Conservation (phyloP, 2,113 vertebrate genomes). For the Centrocercus urophasianus region DNA sequence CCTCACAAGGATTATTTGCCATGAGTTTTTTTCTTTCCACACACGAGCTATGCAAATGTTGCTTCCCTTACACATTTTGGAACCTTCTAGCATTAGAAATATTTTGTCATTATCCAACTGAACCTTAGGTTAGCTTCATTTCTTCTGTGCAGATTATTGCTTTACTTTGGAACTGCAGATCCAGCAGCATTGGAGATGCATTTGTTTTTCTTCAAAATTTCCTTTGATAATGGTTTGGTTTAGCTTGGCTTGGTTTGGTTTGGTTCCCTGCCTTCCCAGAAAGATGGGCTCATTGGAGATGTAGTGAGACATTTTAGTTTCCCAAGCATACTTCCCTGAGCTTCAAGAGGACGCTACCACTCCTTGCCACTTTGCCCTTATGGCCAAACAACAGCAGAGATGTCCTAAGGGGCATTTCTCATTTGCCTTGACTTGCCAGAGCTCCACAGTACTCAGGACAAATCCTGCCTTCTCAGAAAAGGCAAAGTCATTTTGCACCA, state of each 20-base stretch:
- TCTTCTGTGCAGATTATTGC: background rate
- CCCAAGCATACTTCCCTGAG: background rate
- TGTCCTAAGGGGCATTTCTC: background rate
- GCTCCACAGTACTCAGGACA: background rate
- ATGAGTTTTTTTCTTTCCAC: background rate
- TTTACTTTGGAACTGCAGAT: background rate
- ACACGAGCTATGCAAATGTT: background rate
- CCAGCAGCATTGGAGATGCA: background rate
- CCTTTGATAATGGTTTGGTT: background rate
- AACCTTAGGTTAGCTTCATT: background rate
- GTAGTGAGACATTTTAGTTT: background rate
- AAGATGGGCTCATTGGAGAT: background rate
- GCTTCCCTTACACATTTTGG: background rate
- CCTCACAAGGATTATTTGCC: background rate
- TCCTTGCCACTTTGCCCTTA: background rate
- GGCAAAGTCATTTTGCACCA: constrained; percentile 18
- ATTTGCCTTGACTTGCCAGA: background rate
- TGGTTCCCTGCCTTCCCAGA: constrained; percentile 3
- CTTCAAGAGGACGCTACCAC: background rate
- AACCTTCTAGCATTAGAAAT: background rate
- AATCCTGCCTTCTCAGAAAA: background rate
- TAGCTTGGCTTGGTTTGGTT: constrained; percentile 13
- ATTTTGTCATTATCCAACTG: background rate
- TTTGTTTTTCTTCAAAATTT: constrained; percentile 2
- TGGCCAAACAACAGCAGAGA: background rate